Conservation (phyloP, 1,140 invertebrate genomes). For the Eriocheir sinensis region DNA sequence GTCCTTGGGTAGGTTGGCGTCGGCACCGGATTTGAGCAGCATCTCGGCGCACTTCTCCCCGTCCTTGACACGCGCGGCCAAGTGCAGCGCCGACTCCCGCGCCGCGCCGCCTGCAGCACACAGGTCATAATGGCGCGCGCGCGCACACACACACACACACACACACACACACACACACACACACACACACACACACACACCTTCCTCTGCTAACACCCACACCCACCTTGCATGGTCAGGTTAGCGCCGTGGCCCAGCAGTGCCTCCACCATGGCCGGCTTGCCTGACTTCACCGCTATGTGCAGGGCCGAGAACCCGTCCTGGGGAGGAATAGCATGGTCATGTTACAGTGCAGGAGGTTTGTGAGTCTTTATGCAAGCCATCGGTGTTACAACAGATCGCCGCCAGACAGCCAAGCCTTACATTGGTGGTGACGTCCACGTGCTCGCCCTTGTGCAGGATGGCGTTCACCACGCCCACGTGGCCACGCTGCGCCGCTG, state of each 20-base stretch:
- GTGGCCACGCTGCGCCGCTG: slow-evolving; percentile 93
- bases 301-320: slow-evolving; percentile 99
- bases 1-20: slow-evolving; percentile 94
- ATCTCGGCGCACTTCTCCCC: slow-evolving; percentile 98
- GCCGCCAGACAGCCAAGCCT: slow-evolving; percentile 80
- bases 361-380: background rate
- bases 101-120: slow-evolving; percentile 86
- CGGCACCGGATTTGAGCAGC: slow-evolving; percentile 98
- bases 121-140: no score
- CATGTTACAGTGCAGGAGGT: background rate
- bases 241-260: slow-evolving; percentile 97
- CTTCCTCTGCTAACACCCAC: background rate
- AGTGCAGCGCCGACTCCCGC: slow-evolving; percentile 96
- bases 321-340: slow-evolving; percentile 83
- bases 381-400: background rate
- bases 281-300: slow-evolving; percentile 97
- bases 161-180: slow-evolving; percentile 25
- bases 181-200: background rate
- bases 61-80: slow-evolving; percentile 95
- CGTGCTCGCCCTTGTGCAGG: slow-evolving; percentile 96
- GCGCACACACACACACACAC: slow-evolving; percentile 12
- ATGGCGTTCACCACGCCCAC: slow-evolving; percentile 98
- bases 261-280: slow-evolving; percentile 97
- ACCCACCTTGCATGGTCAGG: slow-evolving; percentile 93
- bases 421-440: slow-evolving; percentile 96